Percentiles rank a stretch among this genome's conserved stretches.
These are phyloP conservation scores for Aphodius sticticus DNA, from an alignment of 2,888 invertebrate species.

Conservation along the genomic window DNA sequence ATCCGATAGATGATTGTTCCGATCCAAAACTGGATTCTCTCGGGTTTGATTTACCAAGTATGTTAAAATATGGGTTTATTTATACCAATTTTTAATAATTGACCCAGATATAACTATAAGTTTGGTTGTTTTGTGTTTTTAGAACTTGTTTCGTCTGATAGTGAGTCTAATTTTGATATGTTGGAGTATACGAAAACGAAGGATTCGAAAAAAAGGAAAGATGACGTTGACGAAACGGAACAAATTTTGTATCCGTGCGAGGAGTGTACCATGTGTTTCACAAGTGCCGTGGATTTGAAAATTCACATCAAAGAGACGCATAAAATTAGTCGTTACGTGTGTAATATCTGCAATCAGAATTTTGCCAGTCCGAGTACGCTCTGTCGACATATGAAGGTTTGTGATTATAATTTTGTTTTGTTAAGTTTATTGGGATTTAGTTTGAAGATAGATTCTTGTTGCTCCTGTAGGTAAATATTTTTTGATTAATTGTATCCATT, in stretches of 20 bases:
- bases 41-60: conserved; percentile 30
- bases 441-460: no score
- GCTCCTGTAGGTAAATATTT: no score
- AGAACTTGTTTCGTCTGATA: conserved; percentile 37
- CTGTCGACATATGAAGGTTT: conserved; percentile 57
- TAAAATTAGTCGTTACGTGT: conserved; percentile 50
- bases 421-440: no score
- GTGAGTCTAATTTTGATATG: conserved; percentile 30
- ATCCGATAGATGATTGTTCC: background rate
- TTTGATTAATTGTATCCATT: no score
- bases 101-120: no score
- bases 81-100: no score
- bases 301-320: conserved; percentile 41
- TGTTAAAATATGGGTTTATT: background rate
- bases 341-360: conserved; percentile 57
- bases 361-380: conserved; percentile 60
- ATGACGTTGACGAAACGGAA: conserved; percentile 54
- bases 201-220: conserved; percentile 41
- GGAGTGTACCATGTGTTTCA: conserved; percentile 57
- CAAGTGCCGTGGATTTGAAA: conserved; percentile 54
- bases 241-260: conserved; percentile 58
- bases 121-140: conserved; percentile 11
- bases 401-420: conserved; percentile 23
- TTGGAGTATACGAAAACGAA: conserved; percentile 5
- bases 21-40: conserved; percentile 31